phyloP scores from a whole-genome alignment of 2,113 vertebrate species.

The Scartelaos histophorus region DNA sequence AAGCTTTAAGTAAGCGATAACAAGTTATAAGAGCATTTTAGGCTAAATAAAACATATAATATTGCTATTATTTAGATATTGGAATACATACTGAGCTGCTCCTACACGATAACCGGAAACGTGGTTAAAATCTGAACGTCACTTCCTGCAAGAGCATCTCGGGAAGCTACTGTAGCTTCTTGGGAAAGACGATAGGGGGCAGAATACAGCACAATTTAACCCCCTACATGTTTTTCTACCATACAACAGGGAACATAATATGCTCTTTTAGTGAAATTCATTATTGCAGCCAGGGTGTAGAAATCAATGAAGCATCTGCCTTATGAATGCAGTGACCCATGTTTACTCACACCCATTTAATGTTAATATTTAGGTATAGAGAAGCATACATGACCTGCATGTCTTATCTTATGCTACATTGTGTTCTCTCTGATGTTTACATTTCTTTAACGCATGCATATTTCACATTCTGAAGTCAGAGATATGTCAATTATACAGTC shows the following conservation, averaged over 20 bases:
- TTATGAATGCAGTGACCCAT: too few species aligned
- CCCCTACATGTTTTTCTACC: background rate
- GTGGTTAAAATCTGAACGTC: slow-evolving; percentile 4
- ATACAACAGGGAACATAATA: background rate
- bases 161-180: slow-evolving; percentile 3
- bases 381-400: too few species aligned
- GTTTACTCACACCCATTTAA: background rate
- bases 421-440: background rate
- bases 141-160: slow-evolving; percentile 31
- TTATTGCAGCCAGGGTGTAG: background rate
- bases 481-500: background rate
- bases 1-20: background rate
- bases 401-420: background rate
- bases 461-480: background rate
- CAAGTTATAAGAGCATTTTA: background rate
- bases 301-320: background rate
- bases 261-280: background rate
- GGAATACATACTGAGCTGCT: slow-evolving; percentile 45
- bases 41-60: background rate
- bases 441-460: background rate
- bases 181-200: background rate
- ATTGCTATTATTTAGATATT: background rate
- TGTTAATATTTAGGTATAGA: background rate
- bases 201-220: background rate
- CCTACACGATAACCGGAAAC: slow-evolving; percentile 27